Evolutionary conservation across 2,113 vertebrate species (phyloP).

Genomic region (Ophthalmolycus amberensis): DNA sequence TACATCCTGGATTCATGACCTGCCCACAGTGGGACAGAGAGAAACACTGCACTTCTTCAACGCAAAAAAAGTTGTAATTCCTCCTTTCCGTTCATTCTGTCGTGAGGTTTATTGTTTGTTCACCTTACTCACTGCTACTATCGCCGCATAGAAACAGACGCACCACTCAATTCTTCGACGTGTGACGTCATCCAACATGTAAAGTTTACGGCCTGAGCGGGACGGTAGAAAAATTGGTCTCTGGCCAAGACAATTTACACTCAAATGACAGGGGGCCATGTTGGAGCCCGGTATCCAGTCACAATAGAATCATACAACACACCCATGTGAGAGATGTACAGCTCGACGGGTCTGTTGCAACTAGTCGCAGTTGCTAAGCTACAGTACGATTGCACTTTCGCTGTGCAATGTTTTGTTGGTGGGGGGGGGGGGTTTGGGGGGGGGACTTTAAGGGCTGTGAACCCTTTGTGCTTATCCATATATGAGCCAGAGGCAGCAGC

Average conservation of each 20-base stretch:
- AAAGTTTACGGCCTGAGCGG: not conserved
- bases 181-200: not conserved
- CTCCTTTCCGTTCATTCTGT: not conserved
- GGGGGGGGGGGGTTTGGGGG: no score
- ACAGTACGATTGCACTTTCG: not conserved
- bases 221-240: not conserved
- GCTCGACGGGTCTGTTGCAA: not conserved
- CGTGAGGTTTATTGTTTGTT: not conserved
- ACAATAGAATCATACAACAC: not conserved
- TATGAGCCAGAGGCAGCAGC: conserved; percentile 31
- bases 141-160: not conserved
- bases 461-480: conserved; percentile 5
- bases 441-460: not conserved
- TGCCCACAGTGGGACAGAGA: conserved; percentile 5
- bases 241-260: not conserved
- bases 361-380: conserved; percentile 1
- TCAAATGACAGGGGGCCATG: not conserved
- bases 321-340: not conserved
- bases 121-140: not conserved
- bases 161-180: not conserved
- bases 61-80: not conserved
- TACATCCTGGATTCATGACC: conserved; percentile 45
- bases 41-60: conserved; percentile 9
- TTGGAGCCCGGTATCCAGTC: not conserved
- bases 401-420: not conserved